Conservation (phyloP, 1,140 invertebrate genomes). For the Plutomurus gul region DNA sequence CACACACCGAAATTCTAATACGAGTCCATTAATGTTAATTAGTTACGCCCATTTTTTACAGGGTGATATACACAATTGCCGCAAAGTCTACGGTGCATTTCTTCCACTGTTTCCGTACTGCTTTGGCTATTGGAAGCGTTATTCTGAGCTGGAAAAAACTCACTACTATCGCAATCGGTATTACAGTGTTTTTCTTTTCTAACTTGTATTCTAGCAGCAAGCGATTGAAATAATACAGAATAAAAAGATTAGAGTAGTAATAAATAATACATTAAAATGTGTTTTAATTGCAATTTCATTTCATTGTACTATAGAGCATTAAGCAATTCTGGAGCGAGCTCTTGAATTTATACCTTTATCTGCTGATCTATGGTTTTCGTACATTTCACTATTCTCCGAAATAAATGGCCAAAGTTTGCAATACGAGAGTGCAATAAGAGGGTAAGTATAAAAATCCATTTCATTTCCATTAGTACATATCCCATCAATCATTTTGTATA, state of each 20-base stretch:
- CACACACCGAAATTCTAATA: too few species aligned
- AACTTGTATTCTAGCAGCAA: too few species aligned
- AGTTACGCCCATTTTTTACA: constrained; percentile 27
- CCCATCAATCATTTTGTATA: not conserved
- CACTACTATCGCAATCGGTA: constrained; percentile 48
- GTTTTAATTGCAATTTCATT: too few species aligned
- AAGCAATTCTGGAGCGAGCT: constrained; percentile 38
- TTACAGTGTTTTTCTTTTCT: not conserved
- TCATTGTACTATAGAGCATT: constrained; percentile 46
- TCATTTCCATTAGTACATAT: too few species aligned
- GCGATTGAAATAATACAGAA: too few species aligned
- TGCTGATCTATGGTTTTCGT: constrained; percentile 48
- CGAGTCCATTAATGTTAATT: not conserved
- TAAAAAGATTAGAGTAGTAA: too few species aligned
- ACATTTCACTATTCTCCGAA: constrained; percentile 42
- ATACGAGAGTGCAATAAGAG: not conserved
- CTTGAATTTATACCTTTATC: constrained; percentile 50
- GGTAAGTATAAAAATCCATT: not conserved
- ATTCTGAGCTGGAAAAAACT: constrained; percentile 47
- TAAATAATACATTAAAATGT: too few species aligned
- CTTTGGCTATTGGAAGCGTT: constrained; percentile 54
- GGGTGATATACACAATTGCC: constrained; percentile 38
- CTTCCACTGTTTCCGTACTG: constrained; percentile 53
- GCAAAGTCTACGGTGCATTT: constrained; percentile 52
- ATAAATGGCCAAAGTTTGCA: constrained; percentile 39